Base-by-base conservation (phyloP, 2,797 vertebrate genomes). In the Neoniphon sammara region DNA sequence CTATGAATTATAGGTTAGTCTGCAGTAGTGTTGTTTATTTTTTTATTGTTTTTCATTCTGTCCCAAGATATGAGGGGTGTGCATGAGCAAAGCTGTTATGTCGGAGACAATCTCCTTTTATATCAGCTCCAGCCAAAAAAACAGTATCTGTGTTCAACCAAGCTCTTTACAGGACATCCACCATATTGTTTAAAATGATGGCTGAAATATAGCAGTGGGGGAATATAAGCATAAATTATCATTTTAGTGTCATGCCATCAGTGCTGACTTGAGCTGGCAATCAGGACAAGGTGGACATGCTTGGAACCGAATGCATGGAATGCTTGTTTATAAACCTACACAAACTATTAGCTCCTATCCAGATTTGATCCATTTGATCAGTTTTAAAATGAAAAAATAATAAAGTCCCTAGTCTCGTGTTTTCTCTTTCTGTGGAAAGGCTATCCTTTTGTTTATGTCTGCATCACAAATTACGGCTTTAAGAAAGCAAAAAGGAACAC, bases 401-500 rank as follows among this genome's bases (percentile, higher is more conserved):
- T 2, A 58, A 27, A 14, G 31, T 31, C 25, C 1, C 7, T 20
- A 54, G 34, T 56, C 23, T 14, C 14, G 34, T 21, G 9, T 67
- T 27, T 44, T 53, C 2, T 27, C 4, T 75, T 73, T 25, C 65
- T 63, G 36, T 65, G 18, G 1, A 59, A 62, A 42, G 27, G 17
- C 52, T 56, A 70, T 75, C 46, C n/a, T 70, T 39, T 44, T 60
- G 70, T 63, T 76, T 50, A 73, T 21, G 57, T 73, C 44, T 54
- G 53, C 36, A 44, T 78, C 27, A 75, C 39, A 79, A 64, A 77
- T 70, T 23, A 52, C 1, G 66, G 56, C 59, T 77, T 66, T 47
- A 77, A 2, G 55, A 69, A 50, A 34, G 30, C 58, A 63, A 66
- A 81, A 57, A 56, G n/a, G 34, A 57, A 75, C 44, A 62, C 31